phyloP scores from a whole-genome alignment of 2,888 invertebrate species.

The Acronicta psi region DNA sequence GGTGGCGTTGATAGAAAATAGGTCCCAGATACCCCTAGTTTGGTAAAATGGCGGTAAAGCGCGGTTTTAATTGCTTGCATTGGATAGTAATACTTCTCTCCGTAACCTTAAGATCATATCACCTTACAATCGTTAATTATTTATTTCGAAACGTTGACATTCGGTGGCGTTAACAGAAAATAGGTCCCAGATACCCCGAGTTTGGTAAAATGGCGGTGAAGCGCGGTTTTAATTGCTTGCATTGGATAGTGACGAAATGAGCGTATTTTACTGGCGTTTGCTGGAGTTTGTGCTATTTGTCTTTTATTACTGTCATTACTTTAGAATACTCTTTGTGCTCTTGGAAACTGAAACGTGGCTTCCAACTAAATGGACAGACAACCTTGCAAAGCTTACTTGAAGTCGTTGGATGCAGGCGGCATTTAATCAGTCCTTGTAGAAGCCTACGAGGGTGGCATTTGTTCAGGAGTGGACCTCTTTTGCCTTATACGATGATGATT shows the following conservation, averaged over 20 bases:
- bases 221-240: constrained; percentile 10
- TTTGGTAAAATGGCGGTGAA: constrained; percentile 2
- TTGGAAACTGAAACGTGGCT: background rate
- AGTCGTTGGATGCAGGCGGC: too few relatives aligned
- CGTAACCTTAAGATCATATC: constrained; percentile 5
- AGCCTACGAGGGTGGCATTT: too few relatives aligned
- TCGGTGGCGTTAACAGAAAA: constrained; percentile 13
- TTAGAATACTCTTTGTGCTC: background rate
- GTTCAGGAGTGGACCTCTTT: too few relatives aligned
- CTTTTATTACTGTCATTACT: constrained; percentile 8
- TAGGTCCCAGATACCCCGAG: constrained; percentile 6
- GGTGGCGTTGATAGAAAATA: too few relatives aligned
- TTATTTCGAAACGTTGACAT: constrained; percentile 9
- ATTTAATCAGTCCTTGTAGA: too few relatives aligned
- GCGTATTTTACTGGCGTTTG: background rate
- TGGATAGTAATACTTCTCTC: too few relatives aligned
- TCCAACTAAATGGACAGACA: too few relatives aligned
- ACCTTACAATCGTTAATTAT: constrained; percentile 15
- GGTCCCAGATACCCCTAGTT: too few relatives aligned
- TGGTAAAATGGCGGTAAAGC: too few relatives aligned
- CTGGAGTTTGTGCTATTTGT: constrained; percentile 1
- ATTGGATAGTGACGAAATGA: constrained; percentile 8
- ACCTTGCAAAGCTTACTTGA: too few relatives aligned
- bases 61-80: too few relatives aligned
- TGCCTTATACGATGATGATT: too few relatives aligned